These are phyloP conservation scores for Nothobranchius furzeri DNA, from an alignment of 2,113 vertebrate genomes.

Conservation along the genomic window DNA sequence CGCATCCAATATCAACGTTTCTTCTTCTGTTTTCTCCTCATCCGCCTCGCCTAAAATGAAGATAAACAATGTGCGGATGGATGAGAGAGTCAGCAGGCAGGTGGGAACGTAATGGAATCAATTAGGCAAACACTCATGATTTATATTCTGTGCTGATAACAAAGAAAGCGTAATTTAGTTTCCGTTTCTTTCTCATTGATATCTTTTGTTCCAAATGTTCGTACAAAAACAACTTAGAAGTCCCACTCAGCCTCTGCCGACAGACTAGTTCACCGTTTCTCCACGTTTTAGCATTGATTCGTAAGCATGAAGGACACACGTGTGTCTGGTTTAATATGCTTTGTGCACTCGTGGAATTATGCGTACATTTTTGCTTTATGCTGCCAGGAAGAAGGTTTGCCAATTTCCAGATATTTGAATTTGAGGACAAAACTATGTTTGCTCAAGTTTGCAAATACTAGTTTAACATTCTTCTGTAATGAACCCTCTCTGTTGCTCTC, in stretches of 20 bases:
- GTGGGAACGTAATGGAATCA: conserved; percentile 71
- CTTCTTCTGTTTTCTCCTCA: conserved; percentile 31
- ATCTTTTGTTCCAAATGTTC: conserved; percentile 60
- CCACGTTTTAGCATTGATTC: conserved; percentile 17
- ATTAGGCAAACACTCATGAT: conserved; percentile 70
- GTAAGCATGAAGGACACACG: conserved; percentile 19
- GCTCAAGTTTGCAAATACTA: conserved; percentile 31
- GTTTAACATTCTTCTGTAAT: conserved; percentile 39
- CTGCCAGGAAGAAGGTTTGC: conserved; percentile 9
- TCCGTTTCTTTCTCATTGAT: conserved; percentile 31
- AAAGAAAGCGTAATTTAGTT: conserved; percentile 62
- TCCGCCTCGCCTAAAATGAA: conserved; percentile 59
- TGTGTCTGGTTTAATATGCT: conserved; percentile 8
- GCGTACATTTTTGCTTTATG: conserved; percentile 14
- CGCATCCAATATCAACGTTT: conserved; percentile 43
- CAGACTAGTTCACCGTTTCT: conserved; percentile 18
- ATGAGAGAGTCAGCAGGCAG: conserved; percentile 62
- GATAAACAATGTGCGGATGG: conserved; percentile 64
- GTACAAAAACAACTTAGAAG: conserved; percentile 48
- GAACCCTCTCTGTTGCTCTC: conserved; percentile 32
- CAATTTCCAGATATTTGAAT: conserved; percentile 13
- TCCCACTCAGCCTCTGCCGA: conserved; percentile 21
- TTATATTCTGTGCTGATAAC: conserved; percentile 64
- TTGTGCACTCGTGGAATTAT: background rate
- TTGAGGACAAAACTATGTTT: conserved; percentile 3